These are phyloP conservation scores for Alviniconcha strummeri DNA, from an alignment of 2,888 invertebrate genomes.

Conservation along the genomic window DNA sequence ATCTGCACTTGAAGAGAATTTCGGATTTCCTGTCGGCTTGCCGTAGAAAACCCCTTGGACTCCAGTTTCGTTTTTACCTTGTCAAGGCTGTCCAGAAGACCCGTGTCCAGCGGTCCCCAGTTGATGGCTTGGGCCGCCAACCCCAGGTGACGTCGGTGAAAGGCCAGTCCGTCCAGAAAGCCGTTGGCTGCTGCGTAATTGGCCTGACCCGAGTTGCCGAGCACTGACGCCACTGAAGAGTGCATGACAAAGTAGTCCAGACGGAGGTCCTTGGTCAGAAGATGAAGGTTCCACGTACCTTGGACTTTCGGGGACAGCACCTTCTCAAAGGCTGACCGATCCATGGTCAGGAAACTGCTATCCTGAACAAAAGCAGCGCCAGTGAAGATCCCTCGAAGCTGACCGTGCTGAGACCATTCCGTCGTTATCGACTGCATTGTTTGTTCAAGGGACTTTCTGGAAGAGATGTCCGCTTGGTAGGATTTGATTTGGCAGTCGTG, in stretches of 20 bases:
- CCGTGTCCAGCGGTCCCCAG: conserved; percentile 58
- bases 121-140: conserved; percentile 55
- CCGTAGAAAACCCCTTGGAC: conserved; percentile 33
- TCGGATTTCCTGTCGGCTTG: conserved; percentile 36
- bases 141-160: conserved; percentile 47
- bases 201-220: conserved; percentile 57
- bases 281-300: conserved; percentile 60
- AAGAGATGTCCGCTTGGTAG: conserved; percentile 49
- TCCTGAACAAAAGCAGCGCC: conserved; percentile 55
- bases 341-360: conserved; percentile 40
- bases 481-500: conserved; percentile 41
- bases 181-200: conserved; percentile 60
- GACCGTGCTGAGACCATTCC: not conserved
- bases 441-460: conserved; percentile 39
- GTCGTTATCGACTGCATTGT: not conserved
- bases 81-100: conserved; percentile 42
- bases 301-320: conserved; percentile 53
- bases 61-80: conserved; percentile 25
- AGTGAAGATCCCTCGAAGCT: conserved; percentile 55
- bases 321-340: conserved; percentile 40
- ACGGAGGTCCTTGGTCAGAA: conserved; percentile 41
- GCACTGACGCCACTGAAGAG: conserved; percentile 56
- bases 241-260: conserved; percentile 60
- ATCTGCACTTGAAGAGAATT: not conserved
- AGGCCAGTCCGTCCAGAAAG: conserved; percentile 57